phyloP scores from a whole-genome alignment of 2,797 vertebrate genomes.

The Hapalemur alaotrensis region DNA sequence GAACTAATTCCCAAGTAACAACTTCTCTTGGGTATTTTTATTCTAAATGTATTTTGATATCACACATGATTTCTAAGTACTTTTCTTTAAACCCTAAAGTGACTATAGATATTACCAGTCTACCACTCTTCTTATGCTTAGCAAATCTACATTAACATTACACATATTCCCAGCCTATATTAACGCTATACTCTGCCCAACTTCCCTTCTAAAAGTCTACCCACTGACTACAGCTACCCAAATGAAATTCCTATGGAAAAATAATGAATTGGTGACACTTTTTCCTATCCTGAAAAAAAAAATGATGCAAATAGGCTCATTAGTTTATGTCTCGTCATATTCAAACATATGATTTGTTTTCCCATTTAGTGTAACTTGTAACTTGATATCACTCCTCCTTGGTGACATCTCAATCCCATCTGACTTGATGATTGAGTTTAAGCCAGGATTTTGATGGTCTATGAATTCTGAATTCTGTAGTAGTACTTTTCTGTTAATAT shows the following conservation, averaged over 20 bases:
- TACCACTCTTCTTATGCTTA: not conserved
- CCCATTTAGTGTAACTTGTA: slow-evolving; percentile 61
- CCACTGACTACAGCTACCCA: not conserved
- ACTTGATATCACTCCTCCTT: slow-evolving; percentile 75
- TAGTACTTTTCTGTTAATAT: slow-evolving; percentile 88
- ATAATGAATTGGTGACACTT: slow-evolving; percentile 37
- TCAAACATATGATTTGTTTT: slow-evolving; percentile 67
- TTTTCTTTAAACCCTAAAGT: not conserved
- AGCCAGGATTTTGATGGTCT: slow-evolving; percentile 84
- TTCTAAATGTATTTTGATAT: not conserved
- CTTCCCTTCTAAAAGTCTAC: not conserved
- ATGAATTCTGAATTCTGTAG: slow-evolving; percentile 85
- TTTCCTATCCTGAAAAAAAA: slow-evolving; percentile 47
- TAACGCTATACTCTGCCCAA: not conserved
- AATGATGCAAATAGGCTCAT: slow-evolving; percentile 28
- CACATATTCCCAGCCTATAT: not conserved
- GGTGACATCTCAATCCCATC: slow-evolving; percentile 87
- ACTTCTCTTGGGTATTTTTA: not conserved
- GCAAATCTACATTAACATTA: not conserved
- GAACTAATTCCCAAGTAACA: slow-evolving; percentile 4
- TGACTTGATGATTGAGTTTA: slow-evolving; percentile 82
- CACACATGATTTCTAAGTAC: not conserved
- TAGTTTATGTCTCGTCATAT: slow-evolving; percentile 57
- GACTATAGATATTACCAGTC: not conserved
- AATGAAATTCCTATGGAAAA: slow-evolving; percentile 40